Evolutionary conservation across 2,888 invertebrate genomes (phyloP), one percentile per base, ranked within the genome.

Genomic region (Nymphalis urticae): DNA sequence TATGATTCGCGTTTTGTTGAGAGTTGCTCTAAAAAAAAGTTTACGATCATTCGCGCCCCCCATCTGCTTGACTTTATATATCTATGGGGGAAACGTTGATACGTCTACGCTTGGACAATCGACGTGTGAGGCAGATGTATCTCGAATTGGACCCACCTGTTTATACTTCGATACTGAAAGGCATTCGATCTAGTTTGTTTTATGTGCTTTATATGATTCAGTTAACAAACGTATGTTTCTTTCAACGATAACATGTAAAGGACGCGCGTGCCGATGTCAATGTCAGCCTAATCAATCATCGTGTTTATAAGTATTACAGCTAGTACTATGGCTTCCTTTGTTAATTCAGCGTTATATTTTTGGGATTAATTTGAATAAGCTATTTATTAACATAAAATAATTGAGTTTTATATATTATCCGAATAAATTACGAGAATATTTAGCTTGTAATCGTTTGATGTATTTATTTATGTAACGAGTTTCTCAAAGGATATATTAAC

Each of bases 1-100:
- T 93, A 93, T 85, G 90, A 89, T 89, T 88, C 85, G 90, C 90
- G 85, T 92, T 92, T 92, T 92, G 91, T 91, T 80, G 84, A 84
- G 86, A 88, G 88, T 83, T 77, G 85, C 80, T 85, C 87, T 88
- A 85, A 90, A 92, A 85, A n/a, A 91, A 92, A 89, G 76, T 93
- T 93, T 92, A 93, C 88, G 92, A 92, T 83, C 83, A 78, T 82
- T 76, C 78, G 81, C 83, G 83, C 88, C 89, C 87, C 85, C 85
- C 84, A 84, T 81, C 82, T 86, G 82, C 83, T 82, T 85, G 84
- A 81, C 78, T 89, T 89, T 87, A 86, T 85, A 79, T 81, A 78
- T 13, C 42, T 79, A 76, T 78, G 69, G 71, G 74, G 76, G 80
- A 87, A 82, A 47, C 64, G 42, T 36, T 50, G 62, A 61, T 68